These are phyloP conservation scores for Panurus biarmicus DNA, from an alignment of 2,113 vertebrate species.

Conservation along the genomic window DNA sequence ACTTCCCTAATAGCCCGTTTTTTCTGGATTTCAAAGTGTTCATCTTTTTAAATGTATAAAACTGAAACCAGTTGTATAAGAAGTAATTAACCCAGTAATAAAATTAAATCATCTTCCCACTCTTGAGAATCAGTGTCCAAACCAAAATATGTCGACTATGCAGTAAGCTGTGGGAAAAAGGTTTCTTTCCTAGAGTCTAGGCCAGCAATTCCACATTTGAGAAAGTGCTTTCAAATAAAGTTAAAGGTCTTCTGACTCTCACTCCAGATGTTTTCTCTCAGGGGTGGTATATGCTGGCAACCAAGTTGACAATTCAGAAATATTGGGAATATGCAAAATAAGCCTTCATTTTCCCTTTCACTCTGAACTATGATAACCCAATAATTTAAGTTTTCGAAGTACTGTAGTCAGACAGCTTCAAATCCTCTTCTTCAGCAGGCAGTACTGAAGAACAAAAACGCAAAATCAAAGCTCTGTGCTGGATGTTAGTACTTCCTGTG, in stretches of 20 bases:
- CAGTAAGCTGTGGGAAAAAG: neutral
- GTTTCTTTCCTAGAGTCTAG: neutral
- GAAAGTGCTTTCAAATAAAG: slow-evolving; percentile 23
- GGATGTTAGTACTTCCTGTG: neutral
- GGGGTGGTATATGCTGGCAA: neutral
- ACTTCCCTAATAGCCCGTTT: neutral
- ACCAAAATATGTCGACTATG: slow-evolving; percentile 13
- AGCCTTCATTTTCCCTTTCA: neutral
- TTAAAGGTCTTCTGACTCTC: neutral
- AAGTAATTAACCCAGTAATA: neutral
- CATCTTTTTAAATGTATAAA: neutral
- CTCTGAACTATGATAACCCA: neutral
- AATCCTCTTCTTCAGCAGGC: neutral
- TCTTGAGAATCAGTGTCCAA: neutral
- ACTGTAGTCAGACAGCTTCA: neutral
- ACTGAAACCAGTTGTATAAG: neutral
- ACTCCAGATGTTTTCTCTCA: slow-evolving; percentile 15
- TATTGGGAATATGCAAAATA: neutral
- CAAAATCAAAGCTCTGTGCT: neutral
- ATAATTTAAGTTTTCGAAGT: neutral
- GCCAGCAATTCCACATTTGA: neutral
- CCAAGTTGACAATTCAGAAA: neutral
- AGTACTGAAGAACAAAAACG: neutral
- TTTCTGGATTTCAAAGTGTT: neutral
- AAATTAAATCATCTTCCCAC: neutral